Evolutionary conservation across 2,113 vertebrate species (phyloP).

Genomic region (Chrysemys picta): DNA sequence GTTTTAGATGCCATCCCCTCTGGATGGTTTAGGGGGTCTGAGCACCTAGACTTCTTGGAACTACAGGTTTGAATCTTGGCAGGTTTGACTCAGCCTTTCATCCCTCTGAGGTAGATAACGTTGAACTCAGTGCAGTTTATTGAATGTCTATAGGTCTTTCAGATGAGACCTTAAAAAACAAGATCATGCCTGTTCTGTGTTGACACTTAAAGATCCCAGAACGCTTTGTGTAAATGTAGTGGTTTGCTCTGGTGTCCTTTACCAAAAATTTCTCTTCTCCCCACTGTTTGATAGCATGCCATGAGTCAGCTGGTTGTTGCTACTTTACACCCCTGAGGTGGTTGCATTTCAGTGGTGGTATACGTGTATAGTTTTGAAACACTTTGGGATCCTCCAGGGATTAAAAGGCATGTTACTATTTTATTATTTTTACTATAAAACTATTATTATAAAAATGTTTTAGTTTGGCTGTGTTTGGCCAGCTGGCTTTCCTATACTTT

Average conservation of each 20-base stretch:
- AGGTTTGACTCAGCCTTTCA: conserved; percentile 63
- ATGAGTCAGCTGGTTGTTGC: conserved; percentile 22
- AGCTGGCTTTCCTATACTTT: conserved; percentile 25
- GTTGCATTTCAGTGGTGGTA: conserved; percentile 31
- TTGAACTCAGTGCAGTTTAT: conserved; percentile 45
- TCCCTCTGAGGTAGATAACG: conserved; percentile 63
- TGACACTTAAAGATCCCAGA: conserved; percentile 23
- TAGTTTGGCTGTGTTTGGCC: conserved; percentile 49
- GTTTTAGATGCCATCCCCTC: conserved; percentile 52
- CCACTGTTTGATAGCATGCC: conserved; percentile 2
- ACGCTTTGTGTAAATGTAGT: background rate
- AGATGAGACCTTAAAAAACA: conserved; percentile 43
- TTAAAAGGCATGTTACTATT: conserved; percentile 62
- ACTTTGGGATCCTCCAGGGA: conserved; percentile 45
- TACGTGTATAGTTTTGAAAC: background rate
- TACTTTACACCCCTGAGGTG: conserved; percentile 26
- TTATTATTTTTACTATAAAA: conserved; percentile 35
- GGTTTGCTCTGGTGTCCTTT: conserved; percentile 45
- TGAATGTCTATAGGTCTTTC: conserved; percentile 33
- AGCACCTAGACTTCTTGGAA: conserved; percentile 66
- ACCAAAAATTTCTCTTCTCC: conserved; percentile 33
- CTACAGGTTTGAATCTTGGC: conserved; percentile 64
- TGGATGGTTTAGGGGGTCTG: conserved; percentile 59
- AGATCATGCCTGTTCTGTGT: conserved; percentile 4
- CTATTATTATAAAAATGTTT: background rate